These are phyloP conservation scores for Poecile atricapillus DNA, from an alignment of 2,113 vertebrate genomes.

Conservation along the genomic window DNA sequence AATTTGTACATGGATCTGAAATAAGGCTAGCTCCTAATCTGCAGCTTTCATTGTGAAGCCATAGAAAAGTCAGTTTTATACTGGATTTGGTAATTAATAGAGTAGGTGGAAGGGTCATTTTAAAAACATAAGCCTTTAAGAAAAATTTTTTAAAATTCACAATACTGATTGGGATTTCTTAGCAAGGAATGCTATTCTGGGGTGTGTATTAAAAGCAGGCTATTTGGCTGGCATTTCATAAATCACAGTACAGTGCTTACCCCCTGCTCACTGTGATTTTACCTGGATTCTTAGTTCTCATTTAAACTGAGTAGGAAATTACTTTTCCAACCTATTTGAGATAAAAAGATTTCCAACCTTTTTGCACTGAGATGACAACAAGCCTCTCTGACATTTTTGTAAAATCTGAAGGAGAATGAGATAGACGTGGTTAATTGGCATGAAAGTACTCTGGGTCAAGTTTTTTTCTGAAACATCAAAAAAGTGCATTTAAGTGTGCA, in stretches of 20 bases:
- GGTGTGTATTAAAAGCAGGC: slow-evolving; percentile 7
- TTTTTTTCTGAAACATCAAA: neutral
- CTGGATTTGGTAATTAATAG: slow-evolving; percentile 45
- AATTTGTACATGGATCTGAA: neutral
- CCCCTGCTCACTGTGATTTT: neutral
- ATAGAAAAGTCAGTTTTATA: slow-evolving; percentile 6
- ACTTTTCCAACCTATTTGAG: neutral
- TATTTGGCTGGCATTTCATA: slow-evolving; percentile 14
- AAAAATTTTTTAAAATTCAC: neutral
- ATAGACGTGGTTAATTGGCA: neutral
- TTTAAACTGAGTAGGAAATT: neutral
- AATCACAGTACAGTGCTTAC: neutral
- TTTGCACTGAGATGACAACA: neutral
- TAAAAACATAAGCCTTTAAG: slow-evolving; percentile 34
- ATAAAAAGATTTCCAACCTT: neutral
- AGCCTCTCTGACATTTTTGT: neutral
- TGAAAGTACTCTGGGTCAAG: neutral
- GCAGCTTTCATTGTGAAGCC: slow-evolving; percentile 11
- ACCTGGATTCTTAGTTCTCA: neutral
- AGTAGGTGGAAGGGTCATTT: slow-evolving; percentile 51
- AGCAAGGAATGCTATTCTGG: slow-evolving; percentile 1
- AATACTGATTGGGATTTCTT: slow-evolving; percentile 1
- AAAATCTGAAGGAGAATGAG: neutral
- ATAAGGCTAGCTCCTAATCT: slow-evolving; percentile 23
- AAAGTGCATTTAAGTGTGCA: neutral